phyloP scores from a whole-genome alignment of 2,888 invertebrate species.

The Mesochorus sp. region DNA sequence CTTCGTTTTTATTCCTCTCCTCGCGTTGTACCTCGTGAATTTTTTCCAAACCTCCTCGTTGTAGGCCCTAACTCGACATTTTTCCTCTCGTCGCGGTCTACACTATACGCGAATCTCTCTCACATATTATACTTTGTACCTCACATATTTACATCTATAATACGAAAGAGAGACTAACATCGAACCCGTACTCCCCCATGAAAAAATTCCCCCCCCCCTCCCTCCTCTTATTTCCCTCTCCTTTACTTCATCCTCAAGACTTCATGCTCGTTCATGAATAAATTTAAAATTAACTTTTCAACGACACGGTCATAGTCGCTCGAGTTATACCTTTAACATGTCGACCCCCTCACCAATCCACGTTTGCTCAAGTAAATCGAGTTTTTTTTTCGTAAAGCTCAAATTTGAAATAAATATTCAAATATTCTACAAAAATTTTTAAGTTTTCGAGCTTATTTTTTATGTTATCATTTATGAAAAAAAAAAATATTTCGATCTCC shows the following conservation, averaged over 20 bases:
- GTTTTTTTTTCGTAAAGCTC: no score
- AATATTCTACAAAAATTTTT: no score
- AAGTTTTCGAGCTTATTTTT: no score
- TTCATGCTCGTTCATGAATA: constrained; percentile 75
- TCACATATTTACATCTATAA: constrained; percentile 64
- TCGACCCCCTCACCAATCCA: background rate
- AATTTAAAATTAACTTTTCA: constrained; percentile 79
- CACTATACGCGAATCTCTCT: background rate
- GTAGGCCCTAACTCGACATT: constrained; percentile 35
- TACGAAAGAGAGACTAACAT: constrained; percentile 37
- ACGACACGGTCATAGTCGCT: constrained; percentile 64
- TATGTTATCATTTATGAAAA: no score
- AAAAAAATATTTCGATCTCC: no score
- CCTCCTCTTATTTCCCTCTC: background rate
- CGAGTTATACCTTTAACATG: constrained; percentile 19
- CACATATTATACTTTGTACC: constrained; percentile 58
- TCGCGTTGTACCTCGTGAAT: background rate
- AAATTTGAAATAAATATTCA: no score
- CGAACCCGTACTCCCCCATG: constrained; percentile 8
- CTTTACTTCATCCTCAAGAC: background rate
- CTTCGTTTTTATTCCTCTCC: constrained; percentile 28
- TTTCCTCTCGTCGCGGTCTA: constrained; percentile 25
- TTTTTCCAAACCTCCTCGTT: constrained; percentile 32
- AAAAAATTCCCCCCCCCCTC: background rate
- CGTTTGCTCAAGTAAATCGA: no score